Percentiles rank a stretch among this genome's conserved stretches.
Evolutionary conservation across 1,140 invertebrate genomes (phyloP).

Genomic region (Lutraria rhynchaena): DNA sequence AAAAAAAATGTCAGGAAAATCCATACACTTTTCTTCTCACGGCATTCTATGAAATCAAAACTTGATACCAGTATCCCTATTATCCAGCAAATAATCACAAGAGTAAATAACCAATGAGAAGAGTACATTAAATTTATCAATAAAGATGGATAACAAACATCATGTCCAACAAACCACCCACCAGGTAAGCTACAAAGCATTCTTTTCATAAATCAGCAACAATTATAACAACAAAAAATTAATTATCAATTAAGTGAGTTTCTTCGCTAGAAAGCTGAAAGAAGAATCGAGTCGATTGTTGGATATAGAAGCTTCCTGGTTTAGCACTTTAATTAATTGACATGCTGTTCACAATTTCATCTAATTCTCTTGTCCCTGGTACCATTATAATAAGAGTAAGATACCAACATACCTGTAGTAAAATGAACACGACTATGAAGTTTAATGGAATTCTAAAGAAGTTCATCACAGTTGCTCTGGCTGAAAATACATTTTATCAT

Average conservation of each 20-base stretch:
- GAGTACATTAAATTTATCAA: too few relatives aligned
- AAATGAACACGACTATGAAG: slow-evolving; percentile 80
- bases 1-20: background rate
- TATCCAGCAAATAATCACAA: too few relatives aligned
- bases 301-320: background rate
- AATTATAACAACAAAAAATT: background rate
- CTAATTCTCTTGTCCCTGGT: background rate
- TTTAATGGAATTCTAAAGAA: slow-evolving; percentile 82
- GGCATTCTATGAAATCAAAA: background rate
- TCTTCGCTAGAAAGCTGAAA: too few relatives aligned
- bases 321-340: background rate
- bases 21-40: background rate
- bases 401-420: slow-evolving; percentile 74
- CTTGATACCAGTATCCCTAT: background rate
- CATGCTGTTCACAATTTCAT: background rate
- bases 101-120: too few relatives aligned
- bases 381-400: background rate
- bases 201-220: too few relatives aligned
- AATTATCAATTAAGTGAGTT: background rate
- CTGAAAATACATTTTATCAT: slow-evolving; percentile 64
- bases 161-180: too few relatives aligned
- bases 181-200: too few relatives aligned
- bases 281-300: background rate
- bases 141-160: too few relatives aligned
- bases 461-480: slow-evolving; percentile 82